phyloP scores from a whole-genome alignment of 2,888 invertebrate genomes.

The Drosophila cyrtoloma region DNA sequence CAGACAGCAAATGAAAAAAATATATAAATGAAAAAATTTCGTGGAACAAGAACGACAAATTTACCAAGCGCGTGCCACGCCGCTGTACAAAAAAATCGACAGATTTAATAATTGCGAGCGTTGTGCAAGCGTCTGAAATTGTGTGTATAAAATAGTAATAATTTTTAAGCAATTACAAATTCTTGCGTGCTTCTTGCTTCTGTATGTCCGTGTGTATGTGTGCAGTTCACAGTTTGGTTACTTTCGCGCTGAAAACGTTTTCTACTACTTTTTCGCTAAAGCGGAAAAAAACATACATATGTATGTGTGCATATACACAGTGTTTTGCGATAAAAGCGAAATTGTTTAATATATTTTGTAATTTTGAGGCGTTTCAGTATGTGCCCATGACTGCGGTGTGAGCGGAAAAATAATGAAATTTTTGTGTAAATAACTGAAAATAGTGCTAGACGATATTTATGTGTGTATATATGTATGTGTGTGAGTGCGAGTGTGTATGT shows the following conservation, averaged over 20 bases:
- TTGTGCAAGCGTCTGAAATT: conserved; percentile 52
- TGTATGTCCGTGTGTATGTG: conserved; percentile 51
- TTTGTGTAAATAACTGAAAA: conserved; percentile 78
- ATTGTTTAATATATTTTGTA: conserved; percentile 33
- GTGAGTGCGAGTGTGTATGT: background rate
- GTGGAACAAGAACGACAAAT: conserved; percentile 67
- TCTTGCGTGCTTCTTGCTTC: conserved; percentile 69
- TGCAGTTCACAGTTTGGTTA: conserved; percentile 63
- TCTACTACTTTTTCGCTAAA: conserved; percentile 54
- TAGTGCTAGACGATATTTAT: conserved; percentile 55
- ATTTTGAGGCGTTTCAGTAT: conserved; percentile 33
- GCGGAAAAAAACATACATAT: conserved; percentile 29
- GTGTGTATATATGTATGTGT: background rate
- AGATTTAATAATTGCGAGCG: conserved; percentile 49
- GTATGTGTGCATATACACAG: conserved; percentile 24
- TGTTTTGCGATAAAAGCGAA: conserved; percentile 46
- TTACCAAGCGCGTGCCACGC: conserved; percentile 64
- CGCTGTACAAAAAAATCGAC: conserved; percentile 64
- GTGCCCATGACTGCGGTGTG: conserved; percentile 10
- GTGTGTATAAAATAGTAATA: conserved; percentile 65
- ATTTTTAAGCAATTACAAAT: conserved; percentile 68
- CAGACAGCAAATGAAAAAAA: conserved; percentile 73
- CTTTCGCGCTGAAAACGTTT: conserved; percentile 78
- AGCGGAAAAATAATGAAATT: conserved; percentile 41
- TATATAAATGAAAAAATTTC: conserved; percentile 73